These are phyloP conservation scores for Drosophila lutescens DNA, from an alignment of 2,888 invertebrate species.

Conservation along the genomic window DNA sequence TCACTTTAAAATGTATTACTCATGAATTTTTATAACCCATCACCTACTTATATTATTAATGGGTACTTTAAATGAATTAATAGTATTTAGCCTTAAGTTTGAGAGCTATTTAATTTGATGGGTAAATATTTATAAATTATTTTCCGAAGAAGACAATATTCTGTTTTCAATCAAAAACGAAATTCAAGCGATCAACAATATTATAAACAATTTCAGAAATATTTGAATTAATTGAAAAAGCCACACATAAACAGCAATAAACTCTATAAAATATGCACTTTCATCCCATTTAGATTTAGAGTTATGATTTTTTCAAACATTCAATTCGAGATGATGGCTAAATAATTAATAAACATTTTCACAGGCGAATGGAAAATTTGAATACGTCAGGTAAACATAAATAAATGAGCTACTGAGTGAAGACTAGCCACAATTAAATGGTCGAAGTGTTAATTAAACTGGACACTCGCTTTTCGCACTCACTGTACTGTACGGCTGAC, in stretches of 20 bases:
- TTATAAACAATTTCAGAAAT: no score
- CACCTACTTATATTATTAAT: no score
- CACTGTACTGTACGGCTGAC: slow-evolving; percentile 12
- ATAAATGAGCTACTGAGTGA: not conserved
- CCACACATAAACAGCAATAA: not conserved
- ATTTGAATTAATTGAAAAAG: no score
- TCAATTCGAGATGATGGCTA: not conserved
- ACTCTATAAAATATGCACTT: not conserved
- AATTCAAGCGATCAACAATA: no score
- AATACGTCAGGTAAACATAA: not conserved
- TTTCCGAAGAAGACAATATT: no score
- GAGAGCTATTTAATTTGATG: no score
- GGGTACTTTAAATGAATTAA: no score
- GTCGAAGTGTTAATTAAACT: not conserved
- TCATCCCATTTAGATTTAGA: not conserved
- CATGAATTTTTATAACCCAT: no score
- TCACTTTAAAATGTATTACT: no score
- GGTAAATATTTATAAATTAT: no score
- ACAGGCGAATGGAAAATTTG: not conserved
- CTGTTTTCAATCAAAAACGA: no score
- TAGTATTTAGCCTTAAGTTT: no score
- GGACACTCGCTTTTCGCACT: not conserved
- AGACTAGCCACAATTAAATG: not conserved
- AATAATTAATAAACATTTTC: not conserved
- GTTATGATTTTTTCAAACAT: not conserved